These are phyloP conservation scores for Capitella teleta DNA, from an alignment of 1,140 invertebrate genomes.

Conservation along the genomic window DNA sequence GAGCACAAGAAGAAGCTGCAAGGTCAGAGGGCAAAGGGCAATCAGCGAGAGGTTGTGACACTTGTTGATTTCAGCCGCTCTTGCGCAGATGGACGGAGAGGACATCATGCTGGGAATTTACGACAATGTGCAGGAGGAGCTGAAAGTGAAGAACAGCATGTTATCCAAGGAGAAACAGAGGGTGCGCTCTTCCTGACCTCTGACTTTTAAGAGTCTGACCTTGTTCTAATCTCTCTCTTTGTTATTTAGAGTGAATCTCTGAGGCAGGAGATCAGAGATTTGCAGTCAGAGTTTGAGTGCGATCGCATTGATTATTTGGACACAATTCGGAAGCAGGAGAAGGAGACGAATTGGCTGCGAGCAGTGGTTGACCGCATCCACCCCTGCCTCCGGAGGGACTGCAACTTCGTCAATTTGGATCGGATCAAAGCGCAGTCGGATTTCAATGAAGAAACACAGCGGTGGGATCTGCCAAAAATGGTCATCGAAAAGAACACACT, in stretches of 20 bases:
- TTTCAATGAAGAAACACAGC: slow-evolving; percentile 65
- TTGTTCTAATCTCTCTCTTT: not conserved
- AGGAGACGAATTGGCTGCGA: slow-evolving; percentile 57
- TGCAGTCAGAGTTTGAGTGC: slow-evolving; percentile 72
- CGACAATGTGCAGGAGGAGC: slow-evolving; percentile 49
- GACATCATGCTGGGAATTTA: slow-evolving; percentile 39
- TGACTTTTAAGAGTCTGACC: not conserved
- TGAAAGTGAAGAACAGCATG: slow-evolving; percentile 59
- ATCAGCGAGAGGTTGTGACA: not conserved
- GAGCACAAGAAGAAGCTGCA: slow-evolving; percentile 49
- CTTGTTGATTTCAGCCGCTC: slow-evolving; percentile 42
- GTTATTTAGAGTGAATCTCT: slow-evolving; percentile 22
- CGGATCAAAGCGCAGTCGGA: slow-evolving; percentile 55
- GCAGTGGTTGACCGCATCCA: slow-evolving; percentile 56
- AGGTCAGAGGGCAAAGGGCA: slow-evolving; percentile 20
- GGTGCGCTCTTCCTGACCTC: slow-evolving; percentile 33
- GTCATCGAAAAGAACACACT: slow-evolving; percentile 53
- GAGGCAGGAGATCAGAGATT: slow-evolving; percentile 59
- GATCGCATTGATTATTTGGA: slow-evolving; percentile 75
- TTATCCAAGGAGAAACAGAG: slow-evolving; percentile 58
- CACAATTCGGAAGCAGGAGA: slow-evolving; percentile 65
- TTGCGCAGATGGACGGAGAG: slow-evolving; percentile 60
- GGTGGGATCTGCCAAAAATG: slow-evolving; percentile 62
- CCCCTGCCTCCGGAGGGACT: slow-evolving; percentile 60
- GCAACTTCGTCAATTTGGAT: slow-evolving; percentile 52